Base-by-base conservation (phyloP, 2,888 invertebrate genomes). In the Xylota segnis region DNA sequence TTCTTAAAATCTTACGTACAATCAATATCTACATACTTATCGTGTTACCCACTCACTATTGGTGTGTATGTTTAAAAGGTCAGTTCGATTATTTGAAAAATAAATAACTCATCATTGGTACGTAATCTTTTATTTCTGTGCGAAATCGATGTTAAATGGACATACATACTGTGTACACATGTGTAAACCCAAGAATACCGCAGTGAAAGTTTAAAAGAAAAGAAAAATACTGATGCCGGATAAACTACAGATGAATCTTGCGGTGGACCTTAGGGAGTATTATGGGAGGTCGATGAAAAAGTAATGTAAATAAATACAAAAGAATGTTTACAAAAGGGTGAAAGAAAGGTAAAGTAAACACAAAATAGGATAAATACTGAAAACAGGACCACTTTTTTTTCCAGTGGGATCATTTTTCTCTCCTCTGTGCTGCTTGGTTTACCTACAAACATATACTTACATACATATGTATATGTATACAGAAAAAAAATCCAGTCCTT, bases 271-370 rank as follows among this genome's bases (percentile, higher is more conserved):
- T 23, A 23, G 23, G 37, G 56, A 52, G 54, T 63, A 78, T 74
- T 75, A 75, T 79, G 70, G 70, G 74, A 58, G 74, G 63, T 70
- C 74, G 74, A 79, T 75, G 58, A 70, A 70, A 61, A 75, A 58
- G 40, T 65, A 75, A 79, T 59, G 74, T 79, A 84, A 84, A 84
- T 79, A 84, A 75, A 79, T 79, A 84, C 65, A 70, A 74, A 84
- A 58, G 63, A 75, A 74, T 63, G 83, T 83, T 78, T 74, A 70
- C 74, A 23, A 79, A 83, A 74, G 74, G 79, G 68, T 52, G 47
- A 83, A 72, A 61, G 47, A 65, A 83, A 66, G 72, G 61, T 74
- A 83, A 83, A 74, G 63, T 74, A 76, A 82, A 82, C 68, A 82
- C 32, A 77, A 54, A 63, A 14, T 45, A 43, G 14, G 18, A 32